Evolutionary conservation across 2,113 vertebrate species (phyloP).

Genomic region (Syngnathus floridae): DNA sequence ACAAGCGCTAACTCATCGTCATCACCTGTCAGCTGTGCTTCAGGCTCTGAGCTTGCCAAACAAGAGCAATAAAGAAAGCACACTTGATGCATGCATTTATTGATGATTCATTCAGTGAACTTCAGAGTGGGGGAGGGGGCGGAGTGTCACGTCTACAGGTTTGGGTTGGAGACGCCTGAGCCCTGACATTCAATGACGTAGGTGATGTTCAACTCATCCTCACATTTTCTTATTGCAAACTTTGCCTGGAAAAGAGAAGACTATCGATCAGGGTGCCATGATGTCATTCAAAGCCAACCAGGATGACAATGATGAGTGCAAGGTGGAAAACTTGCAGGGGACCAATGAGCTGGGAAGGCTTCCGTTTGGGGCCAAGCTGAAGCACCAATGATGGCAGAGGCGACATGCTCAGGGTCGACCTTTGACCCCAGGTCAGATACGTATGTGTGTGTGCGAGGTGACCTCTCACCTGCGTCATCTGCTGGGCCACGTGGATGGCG

Average conservation of each 20-base stretch:
- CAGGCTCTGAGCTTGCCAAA: not conserved
- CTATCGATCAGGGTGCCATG: not conserved
- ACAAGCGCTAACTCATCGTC: too few species aligned
- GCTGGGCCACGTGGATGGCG: conserved; percentile 89
- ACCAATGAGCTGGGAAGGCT: too few species aligned
- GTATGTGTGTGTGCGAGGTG: too few species aligned
- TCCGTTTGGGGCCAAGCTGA: too few species aligned
- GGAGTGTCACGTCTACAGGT: conserved; percentile 51
- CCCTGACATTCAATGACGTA: conserved; percentile 92
- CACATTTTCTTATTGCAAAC: conserved; percentile 83
- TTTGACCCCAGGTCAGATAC: not conserved
- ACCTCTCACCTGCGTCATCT: conserved; percentile 81
- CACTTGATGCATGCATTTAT: not conserved
- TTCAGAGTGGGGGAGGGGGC: conserved; percentile 15
- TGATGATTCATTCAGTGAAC: not conserved
- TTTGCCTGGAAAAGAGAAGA: conserved; percentile 75
- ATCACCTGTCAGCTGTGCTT: too few species aligned
- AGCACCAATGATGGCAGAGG: too few species aligned
- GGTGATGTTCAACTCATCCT: conserved; percentile 76
- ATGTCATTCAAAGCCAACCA: not conserved
- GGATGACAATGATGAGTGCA: too few species aligned
- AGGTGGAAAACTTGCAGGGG: too few species aligned
- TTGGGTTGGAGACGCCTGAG: conserved; percentile 74
- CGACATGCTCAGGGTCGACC: too few species aligned
- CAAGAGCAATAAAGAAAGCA: not conserved